A percentile compares a stretch with the other conserved stretches of the same genome.
phyloP scores from a whole-genome alignment of 2,113 vertebrate species.

The Hypomesus transpacificus region DNA sequence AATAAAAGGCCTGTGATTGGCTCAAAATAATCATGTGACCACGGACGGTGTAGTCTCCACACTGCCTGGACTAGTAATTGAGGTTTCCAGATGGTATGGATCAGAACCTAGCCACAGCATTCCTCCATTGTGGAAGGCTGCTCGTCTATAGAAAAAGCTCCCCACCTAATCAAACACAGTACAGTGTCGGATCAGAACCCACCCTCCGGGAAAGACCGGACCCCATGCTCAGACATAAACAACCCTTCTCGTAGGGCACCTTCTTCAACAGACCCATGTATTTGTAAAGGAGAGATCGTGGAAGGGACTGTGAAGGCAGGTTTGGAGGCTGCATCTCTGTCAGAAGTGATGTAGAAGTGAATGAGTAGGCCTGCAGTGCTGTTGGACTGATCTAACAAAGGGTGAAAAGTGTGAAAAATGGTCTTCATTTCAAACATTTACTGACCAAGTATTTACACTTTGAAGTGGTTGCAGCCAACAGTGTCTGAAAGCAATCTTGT shows the following conservation, averaged over 20 bases:
- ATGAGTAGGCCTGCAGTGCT: too few relatives aligned
- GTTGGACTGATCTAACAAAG: too few relatives aligned
- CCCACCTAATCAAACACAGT: constrained; percentile 30
- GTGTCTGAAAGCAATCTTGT: too few relatives aligned
- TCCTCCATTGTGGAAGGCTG: constrained; percentile 48
- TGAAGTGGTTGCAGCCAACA: too few relatives aligned
- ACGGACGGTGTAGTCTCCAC: constrained; percentile 51
- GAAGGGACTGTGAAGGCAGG: too few relatives aligned
- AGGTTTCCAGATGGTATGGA: constrained; percentile 72
- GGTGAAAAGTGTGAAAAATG: too few relatives aligned
- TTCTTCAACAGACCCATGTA: background rate
- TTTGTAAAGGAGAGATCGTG: too few relatives aligned
- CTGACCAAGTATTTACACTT: too few relatives aligned
- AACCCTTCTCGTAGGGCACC: background rate
- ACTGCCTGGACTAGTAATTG: constrained; percentile 63
- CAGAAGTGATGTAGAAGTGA: too few relatives aligned
- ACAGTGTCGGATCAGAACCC: background rate
- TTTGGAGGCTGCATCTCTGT: too few relatives aligned
- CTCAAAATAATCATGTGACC: constrained; percentile 53
- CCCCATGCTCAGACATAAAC: background rate
- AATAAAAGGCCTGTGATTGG: constrained; percentile 51
- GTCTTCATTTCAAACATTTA: too few relatives aligned
- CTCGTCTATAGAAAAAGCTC: constrained; percentile 34
- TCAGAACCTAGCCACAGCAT: constrained; percentile 66
- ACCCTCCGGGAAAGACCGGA: background rate